A percentile compares a stretch with the other conserved stretches of the same genome.
These are phyloP conservation scores for Coleophora flavipennella DNA, from an alignment of 2,888 invertebrate species.

Conservation along the genomic window DNA sequence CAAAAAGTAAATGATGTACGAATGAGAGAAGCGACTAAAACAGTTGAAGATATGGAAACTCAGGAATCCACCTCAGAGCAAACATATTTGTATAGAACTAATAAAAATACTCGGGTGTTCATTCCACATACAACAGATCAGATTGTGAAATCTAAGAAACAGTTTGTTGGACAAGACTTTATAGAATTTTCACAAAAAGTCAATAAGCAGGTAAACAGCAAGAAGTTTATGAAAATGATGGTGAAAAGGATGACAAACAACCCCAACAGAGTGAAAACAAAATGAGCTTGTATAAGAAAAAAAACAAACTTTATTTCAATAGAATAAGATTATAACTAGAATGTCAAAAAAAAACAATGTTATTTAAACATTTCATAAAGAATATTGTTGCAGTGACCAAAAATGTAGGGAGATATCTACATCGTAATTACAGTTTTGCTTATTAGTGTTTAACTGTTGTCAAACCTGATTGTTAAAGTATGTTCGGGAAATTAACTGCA, in stretches of 20 bases:
- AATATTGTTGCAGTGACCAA: conserved; percentile 40
- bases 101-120: conserved; percentile 48
- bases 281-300: conserved; percentile 25
- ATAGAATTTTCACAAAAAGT: conserved; percentile 35
- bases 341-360: conserved; percentile 64
- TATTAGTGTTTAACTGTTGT: conserved; percentile 25
- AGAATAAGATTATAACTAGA: conserved; percentile 35
- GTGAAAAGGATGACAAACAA: conserved; percentile 54
- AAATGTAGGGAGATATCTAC: conserved; percentile 17
- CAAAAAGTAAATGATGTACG: conserved; percentile 7
- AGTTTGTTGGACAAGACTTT: conserved; percentile 47
- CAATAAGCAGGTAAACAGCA: conserved; percentile 19
- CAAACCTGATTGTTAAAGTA: too few species aligned
- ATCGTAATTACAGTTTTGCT: conserved; percentile 3
- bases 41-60: conserved; percentile 8
- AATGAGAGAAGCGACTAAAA: conserved; percentile 11
- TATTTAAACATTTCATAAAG: conserved; percentile 48
- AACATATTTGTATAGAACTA: conserved; percentile 44
- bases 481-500: too few species aligned
- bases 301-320: conserved; percentile 30
- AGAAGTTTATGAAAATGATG: conserved; percentile 48
- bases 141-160: conserved; percentile 16
- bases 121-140: conserved; percentile 32
- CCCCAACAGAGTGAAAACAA: conserved; percentile 45
- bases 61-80: conserved; percentile 10